A percentile compares a stretch with the other conserved stretches of the same genome.
Conservation (phyloP, 92 coral and sea anemone species). For the Epizoanthus fatuus region DNA sequence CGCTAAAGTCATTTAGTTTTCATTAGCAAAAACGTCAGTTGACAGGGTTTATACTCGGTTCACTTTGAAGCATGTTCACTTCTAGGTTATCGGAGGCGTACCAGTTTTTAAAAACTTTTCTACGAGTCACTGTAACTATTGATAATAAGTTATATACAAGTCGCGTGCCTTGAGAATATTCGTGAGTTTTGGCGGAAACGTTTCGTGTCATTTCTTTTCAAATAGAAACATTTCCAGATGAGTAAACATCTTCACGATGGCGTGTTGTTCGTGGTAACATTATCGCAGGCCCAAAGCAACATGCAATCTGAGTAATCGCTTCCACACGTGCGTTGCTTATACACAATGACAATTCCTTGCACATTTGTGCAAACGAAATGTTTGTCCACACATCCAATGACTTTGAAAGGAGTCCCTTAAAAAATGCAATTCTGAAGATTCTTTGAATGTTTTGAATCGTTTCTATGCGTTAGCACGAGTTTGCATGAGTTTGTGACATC, state of each 20-base stretch:
- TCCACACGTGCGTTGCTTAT: neutral
- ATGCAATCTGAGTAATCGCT: neutral
- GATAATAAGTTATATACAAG: too few species aligned
- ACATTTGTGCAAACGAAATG: neutral
- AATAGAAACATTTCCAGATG: conserved; percentile 4
- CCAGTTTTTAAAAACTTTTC: too few species aligned
- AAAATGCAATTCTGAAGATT: neutral
- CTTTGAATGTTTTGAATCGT: neutral
- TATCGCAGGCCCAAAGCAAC: too few species aligned
- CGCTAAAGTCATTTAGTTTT: too few species aligned
- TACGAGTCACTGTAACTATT: too few species aligned
- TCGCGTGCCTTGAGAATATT: neutral
- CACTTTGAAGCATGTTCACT: too few species aligned
- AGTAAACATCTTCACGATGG: neutral
- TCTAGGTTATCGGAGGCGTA: too few species aligned
- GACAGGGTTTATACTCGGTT: too few species aligned
- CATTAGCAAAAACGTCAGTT: too few species aligned
- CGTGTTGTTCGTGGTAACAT: neutral
- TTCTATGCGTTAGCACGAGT: neutral
- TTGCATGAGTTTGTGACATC: conserved; percentile 15
- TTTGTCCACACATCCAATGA: neutral
- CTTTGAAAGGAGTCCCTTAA: neutral
- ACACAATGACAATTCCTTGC: neutral
- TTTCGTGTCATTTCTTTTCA: conserved; percentile 4
- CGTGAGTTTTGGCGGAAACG: conserved; percentile 20